Conservation (phyloP, 1,140 invertebrate genomes). For the Cyclina sinensis region DNA sequence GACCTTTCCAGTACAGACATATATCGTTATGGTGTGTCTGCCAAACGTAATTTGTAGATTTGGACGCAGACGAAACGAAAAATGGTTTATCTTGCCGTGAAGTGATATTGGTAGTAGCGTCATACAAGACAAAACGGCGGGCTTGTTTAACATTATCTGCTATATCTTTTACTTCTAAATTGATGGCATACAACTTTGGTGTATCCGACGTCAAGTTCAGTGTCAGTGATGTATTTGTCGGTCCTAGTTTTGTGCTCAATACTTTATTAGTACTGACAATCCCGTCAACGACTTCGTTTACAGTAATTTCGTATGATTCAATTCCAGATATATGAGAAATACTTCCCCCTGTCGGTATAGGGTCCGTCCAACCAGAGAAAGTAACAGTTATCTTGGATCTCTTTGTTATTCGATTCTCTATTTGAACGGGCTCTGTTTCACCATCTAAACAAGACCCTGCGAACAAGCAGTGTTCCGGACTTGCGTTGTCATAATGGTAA, state of each 20-base stretch:
- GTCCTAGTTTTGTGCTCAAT: neutral
- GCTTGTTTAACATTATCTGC: conserved; percentile 31
- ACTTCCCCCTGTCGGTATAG: neutral
- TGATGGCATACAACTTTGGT: conserved; percentile 27
- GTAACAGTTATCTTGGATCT: neutral
- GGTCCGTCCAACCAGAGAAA: conserved; percentile 38
- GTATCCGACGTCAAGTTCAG: conserved; percentile 16
- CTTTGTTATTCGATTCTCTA: neutral
- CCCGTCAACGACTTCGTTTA: neutral
- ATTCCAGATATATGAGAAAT: neutral
- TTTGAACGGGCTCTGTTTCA: conserved; percentile 17
- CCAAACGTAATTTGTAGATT: conserved; percentile 36
- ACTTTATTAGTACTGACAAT: neutral
- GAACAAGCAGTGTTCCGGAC: conserved; percentile 8
- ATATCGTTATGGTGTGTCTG: conserved; percentile 52
- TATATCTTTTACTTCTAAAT: conserved; percentile 51
- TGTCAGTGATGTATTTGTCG: neutral
- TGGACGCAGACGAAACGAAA: neutral
- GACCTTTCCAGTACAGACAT: conserved; percentile 39
- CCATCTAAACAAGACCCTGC: neutral
- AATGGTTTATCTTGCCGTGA: neutral
- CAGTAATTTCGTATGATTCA: conserved; percentile 34
- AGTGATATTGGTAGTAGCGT: neutral
- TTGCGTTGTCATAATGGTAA: conserved; percentile 18
- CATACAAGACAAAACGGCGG: conserved; percentile 41